Evolutionary conservation across 2,113 vertebrate genomes (phyloP), one percentile per base, ranked within the genome.

Genomic region (Pterocles burchelli): DNA sequence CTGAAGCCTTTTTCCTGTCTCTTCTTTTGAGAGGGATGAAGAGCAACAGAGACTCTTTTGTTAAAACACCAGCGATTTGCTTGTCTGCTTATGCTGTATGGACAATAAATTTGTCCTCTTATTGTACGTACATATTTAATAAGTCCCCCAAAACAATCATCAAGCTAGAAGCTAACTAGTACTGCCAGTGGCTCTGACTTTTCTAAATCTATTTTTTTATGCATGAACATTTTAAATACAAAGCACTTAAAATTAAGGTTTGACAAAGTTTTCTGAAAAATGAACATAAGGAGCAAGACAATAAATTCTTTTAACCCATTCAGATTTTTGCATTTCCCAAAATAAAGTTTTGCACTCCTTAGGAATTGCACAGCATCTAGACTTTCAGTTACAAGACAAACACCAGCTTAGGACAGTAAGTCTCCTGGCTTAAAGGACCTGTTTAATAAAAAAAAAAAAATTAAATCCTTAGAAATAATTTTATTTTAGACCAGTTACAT

Each of bases 61-160:
- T 92, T 94, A 76, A 38, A 85, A 80, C 52, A 91, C n/a, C 38
- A 92, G 68, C n/a, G 57, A 86, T 74, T 82, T 87, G 46, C 73
- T 85, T 73, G 91, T 43, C 85, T 91, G 63, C 81, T 93, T 82
- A 65, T 15, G 31, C 45, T 85, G 52, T 5, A 52, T 12, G 43
- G 58, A 41, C 36, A 81, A 63, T n/a, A 71, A 52, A 49, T 68
- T 31, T 49, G 28, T 66, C 54, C 57, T 89, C 58, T 82, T 58
- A 34, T 36, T 46, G 38, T 22, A 54, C 0, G 1, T 18, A 38
- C n/a, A 1, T 28, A 63, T 57, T 78, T 33, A 58, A 6, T 22
- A 59, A 80, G 43, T n/a, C 8, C 4, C 25, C 51, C 31, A 33
- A 87, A 89, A 72, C 57, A 55, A 73, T 13, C 38, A 74, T 2